Conservation (phyloP, 1,140 invertebrate genomes). For the Drosophila willistoni region DNA sequence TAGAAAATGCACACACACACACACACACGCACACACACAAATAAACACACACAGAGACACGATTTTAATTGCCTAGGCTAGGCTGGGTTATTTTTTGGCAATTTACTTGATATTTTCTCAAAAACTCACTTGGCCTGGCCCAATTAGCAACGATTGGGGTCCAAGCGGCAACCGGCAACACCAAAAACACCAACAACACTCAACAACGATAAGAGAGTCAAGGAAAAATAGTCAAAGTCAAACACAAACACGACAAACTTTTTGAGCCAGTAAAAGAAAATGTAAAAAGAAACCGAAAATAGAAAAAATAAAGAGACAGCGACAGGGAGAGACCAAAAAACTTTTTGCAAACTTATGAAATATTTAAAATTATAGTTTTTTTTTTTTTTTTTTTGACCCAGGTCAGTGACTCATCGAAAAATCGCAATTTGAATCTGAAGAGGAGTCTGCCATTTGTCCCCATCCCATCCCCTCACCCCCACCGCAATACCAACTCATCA, state of each 20-base stretch:
- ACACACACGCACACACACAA: background rate
- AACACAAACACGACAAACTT: constrained; percentile 20
- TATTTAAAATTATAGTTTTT: constrained; percentile 54
- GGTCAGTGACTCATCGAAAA: constrained; percentile 15
- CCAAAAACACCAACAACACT: constrained; percentile 3
- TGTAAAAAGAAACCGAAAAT: background rate
- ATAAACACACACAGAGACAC: background rate
- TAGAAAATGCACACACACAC: no score
- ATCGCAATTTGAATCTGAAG: constrained; percentile 40
- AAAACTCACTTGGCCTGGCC: constrained; percentile 14
- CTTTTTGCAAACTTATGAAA: constrained; percentile 57
- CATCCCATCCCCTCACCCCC: background rate
- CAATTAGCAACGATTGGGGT: constrained; percentile 30
- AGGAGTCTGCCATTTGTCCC: constrained; percentile 44
- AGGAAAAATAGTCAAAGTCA: constrained; percentile 25
- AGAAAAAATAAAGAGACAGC: background rate
- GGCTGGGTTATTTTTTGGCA: constrained; percentile 11
- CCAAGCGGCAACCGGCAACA: background rate
- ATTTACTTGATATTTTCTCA: constrained; percentile 24
- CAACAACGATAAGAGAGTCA: constrained; percentile 9
- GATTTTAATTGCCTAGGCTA: constrained; percentile 15
- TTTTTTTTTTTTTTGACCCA: constrained; percentile 2
- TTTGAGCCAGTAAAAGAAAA: constrained; percentile 11
- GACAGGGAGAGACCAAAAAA: constrained; percentile 29
- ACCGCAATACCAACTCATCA: background rate